Evolutionary conservation across 1,140 invertebrate genomes (phyloP).

Genomic region (Calycopis cecrops): DNA sequence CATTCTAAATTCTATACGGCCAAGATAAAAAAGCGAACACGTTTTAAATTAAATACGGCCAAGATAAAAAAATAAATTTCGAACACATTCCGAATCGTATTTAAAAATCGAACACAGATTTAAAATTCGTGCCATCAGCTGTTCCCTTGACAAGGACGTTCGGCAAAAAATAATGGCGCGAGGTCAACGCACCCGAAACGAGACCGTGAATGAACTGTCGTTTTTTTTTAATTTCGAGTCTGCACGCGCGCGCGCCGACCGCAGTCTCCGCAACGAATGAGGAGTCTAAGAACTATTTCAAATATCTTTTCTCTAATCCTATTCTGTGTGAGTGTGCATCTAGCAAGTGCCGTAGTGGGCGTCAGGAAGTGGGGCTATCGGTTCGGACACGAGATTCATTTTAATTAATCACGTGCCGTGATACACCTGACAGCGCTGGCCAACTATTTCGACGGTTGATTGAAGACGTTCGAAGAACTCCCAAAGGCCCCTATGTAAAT

Average conservation of each 20-base stretch:
- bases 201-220: constrained; percentile 51
- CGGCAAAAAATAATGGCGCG: constrained; percentile 43
- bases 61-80: not conserved
- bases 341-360: constrained; percentile 45
- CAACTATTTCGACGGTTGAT: constrained; percentile 14
- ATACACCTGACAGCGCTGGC: constrained; percentile 13
- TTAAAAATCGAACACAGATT: constrained; percentile 7
- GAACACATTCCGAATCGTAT: too few species aligned
- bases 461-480: not conserved
- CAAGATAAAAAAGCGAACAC: too few species aligned
- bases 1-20: too few species aligned
- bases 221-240: constrained; percentile 32
- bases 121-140: constrained; percentile 45
- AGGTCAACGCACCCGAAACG: constrained; percentile 46
- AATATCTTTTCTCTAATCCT: constrained; percentile 68
- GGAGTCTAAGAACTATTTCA: constrained; percentile 65
- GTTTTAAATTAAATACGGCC: too few species aligned
- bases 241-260: constrained; percentile 50
- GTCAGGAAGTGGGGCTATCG: constrained; percentile 50
- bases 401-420: constrained; percentile 34
- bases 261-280: constrained; percentile 60
- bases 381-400: constrained; percentile 40
- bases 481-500: too few species aligned
- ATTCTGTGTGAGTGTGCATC: constrained; percentile 57
- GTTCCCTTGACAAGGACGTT: constrained; percentile 56